Evolutionary conservation across 2,888 invertebrate genomes (phyloP).

Genomic region (Mythimna loreyi): DNA sequence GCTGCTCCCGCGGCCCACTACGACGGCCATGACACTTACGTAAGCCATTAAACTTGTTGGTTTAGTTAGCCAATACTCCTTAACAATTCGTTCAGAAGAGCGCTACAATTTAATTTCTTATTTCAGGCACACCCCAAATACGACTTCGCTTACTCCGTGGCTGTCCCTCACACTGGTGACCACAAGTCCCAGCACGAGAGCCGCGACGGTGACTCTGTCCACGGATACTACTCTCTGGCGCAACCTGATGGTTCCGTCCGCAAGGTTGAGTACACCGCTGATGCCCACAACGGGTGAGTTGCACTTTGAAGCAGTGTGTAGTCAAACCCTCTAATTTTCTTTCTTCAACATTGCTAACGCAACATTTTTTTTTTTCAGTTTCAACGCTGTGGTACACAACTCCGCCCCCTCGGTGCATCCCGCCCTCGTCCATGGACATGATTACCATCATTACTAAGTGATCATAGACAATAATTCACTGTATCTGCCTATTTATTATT

Average conservation of each 20-base stretch:
- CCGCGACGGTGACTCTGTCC: conserved; percentile 90
- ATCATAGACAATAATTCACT: conserved; percentile 12
- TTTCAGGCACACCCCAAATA: conserved; percentile 83
- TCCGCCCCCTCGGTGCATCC: conserved; percentile 80
- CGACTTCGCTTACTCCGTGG: conserved; percentile 88
- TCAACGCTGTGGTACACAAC: conserved; percentile 87
- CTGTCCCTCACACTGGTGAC: conserved; percentile 90
- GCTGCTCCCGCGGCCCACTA: conserved; percentile 61
- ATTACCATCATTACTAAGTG: conserved; percentile 73
- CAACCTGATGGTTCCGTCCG: conserved; percentile 89
- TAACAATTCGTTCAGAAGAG: neutral
- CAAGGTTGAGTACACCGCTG: conserved; percentile 87
- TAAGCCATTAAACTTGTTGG: conserved; percentile 46
- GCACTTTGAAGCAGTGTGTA: too few species aligned
- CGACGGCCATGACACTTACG: conserved; percentile 66
- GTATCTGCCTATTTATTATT: conserved; percentile 46
- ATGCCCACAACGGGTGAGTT: conserved; percentile 70
- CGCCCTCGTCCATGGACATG: conserved; percentile 72
- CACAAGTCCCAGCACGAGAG: conserved; percentile 90
- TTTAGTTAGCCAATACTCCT: neutral
- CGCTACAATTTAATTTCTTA: neutral
- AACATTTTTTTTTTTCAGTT: conserved; percentile 69
- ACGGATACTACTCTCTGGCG: conserved; percentile 90
- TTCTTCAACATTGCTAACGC: too few species aligned
- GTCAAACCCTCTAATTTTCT: too few species aligned